Conservation (phyloP, 2,797 vertebrate species). For the Zenarchopterus dispar region DNA sequence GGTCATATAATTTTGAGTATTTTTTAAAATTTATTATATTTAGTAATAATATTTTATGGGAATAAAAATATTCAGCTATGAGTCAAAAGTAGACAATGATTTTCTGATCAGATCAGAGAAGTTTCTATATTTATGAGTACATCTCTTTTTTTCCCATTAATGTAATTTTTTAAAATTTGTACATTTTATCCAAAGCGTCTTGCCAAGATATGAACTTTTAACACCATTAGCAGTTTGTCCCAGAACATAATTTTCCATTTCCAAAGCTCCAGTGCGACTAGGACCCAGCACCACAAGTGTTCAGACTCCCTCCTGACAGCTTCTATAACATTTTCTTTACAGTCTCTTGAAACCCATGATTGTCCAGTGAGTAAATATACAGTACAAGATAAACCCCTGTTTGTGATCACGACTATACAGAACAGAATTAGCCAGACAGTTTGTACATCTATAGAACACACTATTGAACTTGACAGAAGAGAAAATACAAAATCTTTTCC, state of each 20-base stretch:
- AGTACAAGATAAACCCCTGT: constrained; percentile 84
- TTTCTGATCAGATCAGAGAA: constrained; percentile 42
- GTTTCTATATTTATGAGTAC: constrained; percentile 33
- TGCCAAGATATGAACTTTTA: constrained; percentile 48
- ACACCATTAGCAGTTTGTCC: constrained; percentile 56
- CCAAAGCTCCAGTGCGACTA: constrained; percentile 61
- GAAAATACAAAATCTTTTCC: constrained; percentile 77
- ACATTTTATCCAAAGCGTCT: constrained; percentile 44
- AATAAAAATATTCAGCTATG: constrained; percentile 43
- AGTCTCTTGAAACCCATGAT: constrained; percentile 77
- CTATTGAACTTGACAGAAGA: constrained; percentile 79
- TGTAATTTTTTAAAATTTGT: constrained; percentile 10
- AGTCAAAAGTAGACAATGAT: constrained; percentile 53
- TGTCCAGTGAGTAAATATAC: constrained; percentile 84
- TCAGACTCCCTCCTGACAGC: constrained; percentile 55
- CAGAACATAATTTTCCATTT: constrained; percentile 60
- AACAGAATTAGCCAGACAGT: constrained; percentile 82
- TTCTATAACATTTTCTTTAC: constrained; percentile 69
- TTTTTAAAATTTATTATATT: constrained; percentile 24
- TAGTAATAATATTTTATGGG: constrained; percentile 33
- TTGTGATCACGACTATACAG: constrained; percentile 80
- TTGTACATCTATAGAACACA: constrained; percentile 84
- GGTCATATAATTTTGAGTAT: constrained; percentile 30
- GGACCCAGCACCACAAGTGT: constrained; percentile 65
- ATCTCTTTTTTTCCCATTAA: constrained; percentile 19